Conservation (phyloP, 2,797 vertebrate genomes). For the Dallia pectoralis region DNA sequence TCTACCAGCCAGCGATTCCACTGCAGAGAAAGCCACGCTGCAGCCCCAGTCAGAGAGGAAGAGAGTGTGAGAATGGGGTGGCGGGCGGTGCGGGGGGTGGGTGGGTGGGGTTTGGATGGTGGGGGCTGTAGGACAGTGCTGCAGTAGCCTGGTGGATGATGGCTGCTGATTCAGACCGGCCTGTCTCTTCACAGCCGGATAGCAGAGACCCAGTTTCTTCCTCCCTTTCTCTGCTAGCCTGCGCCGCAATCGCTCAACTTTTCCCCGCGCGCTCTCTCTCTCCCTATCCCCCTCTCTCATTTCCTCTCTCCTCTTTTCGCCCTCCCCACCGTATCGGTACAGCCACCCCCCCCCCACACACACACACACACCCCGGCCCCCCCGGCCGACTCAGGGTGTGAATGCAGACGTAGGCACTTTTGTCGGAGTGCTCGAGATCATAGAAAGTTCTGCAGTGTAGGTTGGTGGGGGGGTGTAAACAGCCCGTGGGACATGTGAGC, state of each 20-base stretch:
- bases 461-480: conserved; percentile 41
- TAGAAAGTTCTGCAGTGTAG: conserved; percentile 81
- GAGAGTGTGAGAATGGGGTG: conserved; percentile 25
- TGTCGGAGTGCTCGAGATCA: conserved; percentile 66
- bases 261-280: conserved; percentile 27
- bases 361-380: neutral
- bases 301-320: conserved; percentile 34
- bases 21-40: conserved; percentile 69
- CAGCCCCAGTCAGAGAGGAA: conserved; percentile 52
- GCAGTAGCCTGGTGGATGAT: conserved; percentile 7
- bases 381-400: conserved; percentile 50
- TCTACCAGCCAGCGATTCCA: conserved; percentile 65
- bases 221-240: conserved; percentile 41
- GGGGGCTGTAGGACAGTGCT: conserved; percentile 1
- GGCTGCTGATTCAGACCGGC: conserved; percentile 24
- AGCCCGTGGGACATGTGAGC: conserved; percentile 28
- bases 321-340: conserved; percentile 29
- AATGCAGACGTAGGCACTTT: conserved; percentile 73
- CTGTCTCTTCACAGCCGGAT: conserved; percentile 21
- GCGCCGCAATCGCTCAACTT: conserved; percentile 47
- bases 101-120: neutral
- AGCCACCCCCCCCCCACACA: conserved; percentile 10
- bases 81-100: neutral
- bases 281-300: conserved; percentile 26
- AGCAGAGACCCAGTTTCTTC: conserved; percentile 41